These are phyloP conservation scores for Gonatopus flavifemur DNA, from an alignment of 1,140 invertebrate species.

Conservation along the genomic window DNA sequence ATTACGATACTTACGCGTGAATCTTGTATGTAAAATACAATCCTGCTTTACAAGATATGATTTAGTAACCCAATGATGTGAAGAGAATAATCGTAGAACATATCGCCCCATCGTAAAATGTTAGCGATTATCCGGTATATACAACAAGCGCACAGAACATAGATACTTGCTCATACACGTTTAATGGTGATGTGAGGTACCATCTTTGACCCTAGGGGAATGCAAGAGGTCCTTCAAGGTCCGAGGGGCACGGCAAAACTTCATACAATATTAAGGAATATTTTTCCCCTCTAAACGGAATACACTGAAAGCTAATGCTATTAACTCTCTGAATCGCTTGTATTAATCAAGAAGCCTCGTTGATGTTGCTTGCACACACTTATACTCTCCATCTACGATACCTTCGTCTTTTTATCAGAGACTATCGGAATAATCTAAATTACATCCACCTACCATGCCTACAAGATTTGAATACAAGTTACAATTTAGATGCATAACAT, in stretches of 20 bases:
- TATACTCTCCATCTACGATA: no score
- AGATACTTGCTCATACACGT: no score
- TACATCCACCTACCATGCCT: no score
- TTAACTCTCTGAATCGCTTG: constrained; percentile 25
- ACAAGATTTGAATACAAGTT: no score
- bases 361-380: neutral
- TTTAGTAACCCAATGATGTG: constrained; percentile 28
- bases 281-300: constrained; percentile 15
- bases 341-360: constrained; percentile 20
- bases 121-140: constrained; percentile 9
- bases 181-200: constrained; percentile 14
- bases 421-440: no score
- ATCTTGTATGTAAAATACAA: no score
- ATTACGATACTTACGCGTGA: no score
- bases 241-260: constrained; percentile 19
- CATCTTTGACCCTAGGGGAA: constrained; percentile 27
- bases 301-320: constrained; percentile 11
- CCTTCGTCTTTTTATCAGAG: no score
- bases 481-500: no score
- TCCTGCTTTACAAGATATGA: constrained; percentile 15
- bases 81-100: constrained; percentile 32
- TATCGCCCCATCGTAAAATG: constrained; percentile 19
- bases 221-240: constrained; percentile 19
- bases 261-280: constrained; percentile 31
- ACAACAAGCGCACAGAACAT: no score